A percentile compares a stretch with the other conserved stretches of the same genome.
Evolutionary conservation across 2,797 vertebrate species (phyloP).

Genomic region (Molossus molossus): DNA sequence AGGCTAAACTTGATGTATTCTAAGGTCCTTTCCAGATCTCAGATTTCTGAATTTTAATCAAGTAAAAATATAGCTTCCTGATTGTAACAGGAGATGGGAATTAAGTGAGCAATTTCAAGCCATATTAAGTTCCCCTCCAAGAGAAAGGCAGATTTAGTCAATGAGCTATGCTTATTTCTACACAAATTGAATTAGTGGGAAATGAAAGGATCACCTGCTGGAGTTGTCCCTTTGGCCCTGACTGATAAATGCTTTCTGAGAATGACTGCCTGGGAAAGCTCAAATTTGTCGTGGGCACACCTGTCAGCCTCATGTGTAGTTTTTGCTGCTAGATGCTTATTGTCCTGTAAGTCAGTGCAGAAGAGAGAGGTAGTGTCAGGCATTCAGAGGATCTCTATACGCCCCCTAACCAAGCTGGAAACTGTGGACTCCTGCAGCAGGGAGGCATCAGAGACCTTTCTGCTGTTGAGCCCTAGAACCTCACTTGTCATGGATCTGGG

Average conservation of each 20-base stretch:
- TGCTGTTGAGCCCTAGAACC: neutral
- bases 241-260: slow-evolving; percentile 23
- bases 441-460: neutral
- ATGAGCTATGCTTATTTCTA: slow-evolving; percentile 68
- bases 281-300: neutral
- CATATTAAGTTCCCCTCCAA: slow-evolving; percentile 61
- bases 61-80: slow-evolving; percentile 68
- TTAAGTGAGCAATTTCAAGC: slow-evolving; percentile 67
- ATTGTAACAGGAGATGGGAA: slow-evolving; percentile 65
- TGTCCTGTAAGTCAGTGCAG: neutral
- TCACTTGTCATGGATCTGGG: neutral
- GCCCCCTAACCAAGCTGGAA: neutral
- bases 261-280: slow-evolving; percentile 64
- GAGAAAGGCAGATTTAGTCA: slow-evolving; percentile 70
- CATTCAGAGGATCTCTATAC: neutral
- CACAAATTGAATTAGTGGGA: slow-evolving; percentile 76
- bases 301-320: neutral
- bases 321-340: neutral
- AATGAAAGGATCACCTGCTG: slow-evolving; percentile 73
- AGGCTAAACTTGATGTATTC: neutral
- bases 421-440: neutral
- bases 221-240: slow-evolving; percentile 18
- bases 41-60: slow-evolving; percentile 75
- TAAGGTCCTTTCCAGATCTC: slow-evolving; percentile 40
- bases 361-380: neutral